Conservation (phyloP, 1,140 invertebrate genomes). For the Drosophila varians region DNA sequence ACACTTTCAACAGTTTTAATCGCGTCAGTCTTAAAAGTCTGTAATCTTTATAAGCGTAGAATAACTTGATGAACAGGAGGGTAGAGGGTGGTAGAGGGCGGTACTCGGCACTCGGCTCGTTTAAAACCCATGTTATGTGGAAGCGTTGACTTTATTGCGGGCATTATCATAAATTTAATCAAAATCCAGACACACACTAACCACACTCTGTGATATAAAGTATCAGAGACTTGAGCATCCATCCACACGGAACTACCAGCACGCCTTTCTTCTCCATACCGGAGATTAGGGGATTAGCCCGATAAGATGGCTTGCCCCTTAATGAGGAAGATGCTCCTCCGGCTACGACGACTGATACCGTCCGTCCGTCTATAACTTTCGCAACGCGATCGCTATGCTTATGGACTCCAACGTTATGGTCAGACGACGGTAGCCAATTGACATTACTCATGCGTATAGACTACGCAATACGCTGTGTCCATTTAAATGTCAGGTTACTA, state of each 20-base stretch:
- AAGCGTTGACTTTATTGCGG: constrained; percentile 52
- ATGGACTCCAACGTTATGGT: constrained; percentile 38
- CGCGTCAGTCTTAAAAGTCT: constrained; percentile 26
- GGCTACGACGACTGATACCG: neutral
- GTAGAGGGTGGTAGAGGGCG: neutral
- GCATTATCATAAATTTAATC: constrained; percentile 79
- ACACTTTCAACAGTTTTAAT: constrained; percentile 25
- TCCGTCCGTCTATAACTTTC: constrained; percentile 12
- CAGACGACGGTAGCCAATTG: constrained; percentile 34
- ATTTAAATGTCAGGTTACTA: constrained; percentile 57
- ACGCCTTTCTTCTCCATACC: neutral
- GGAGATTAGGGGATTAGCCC: constrained; percentile 50
- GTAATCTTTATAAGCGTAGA: constrained; percentile 49
- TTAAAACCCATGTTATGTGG: constrained; percentile 19
- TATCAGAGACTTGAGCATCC: constrained; percentile 21
- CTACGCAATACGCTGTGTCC: constrained; percentile 65
- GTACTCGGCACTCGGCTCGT: constrained; percentile 9
- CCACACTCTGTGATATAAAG: constrained; percentile 34
- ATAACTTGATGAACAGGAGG: constrained; percentile 34
- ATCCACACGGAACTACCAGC: constrained; percentile 13
- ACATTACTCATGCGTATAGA: constrained; percentile 72
- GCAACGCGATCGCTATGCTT: constrained; percentile 39
- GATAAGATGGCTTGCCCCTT: constrained; percentile 27
- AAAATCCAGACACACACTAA: constrained; percentile 49
- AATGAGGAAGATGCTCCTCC: constrained; percentile 25